These are phyloP conservation scores for Aeoliscus strigatus DNA, from an alignment of 2,797 vertebrate genomes.

Conservation along the genomic window DNA sequence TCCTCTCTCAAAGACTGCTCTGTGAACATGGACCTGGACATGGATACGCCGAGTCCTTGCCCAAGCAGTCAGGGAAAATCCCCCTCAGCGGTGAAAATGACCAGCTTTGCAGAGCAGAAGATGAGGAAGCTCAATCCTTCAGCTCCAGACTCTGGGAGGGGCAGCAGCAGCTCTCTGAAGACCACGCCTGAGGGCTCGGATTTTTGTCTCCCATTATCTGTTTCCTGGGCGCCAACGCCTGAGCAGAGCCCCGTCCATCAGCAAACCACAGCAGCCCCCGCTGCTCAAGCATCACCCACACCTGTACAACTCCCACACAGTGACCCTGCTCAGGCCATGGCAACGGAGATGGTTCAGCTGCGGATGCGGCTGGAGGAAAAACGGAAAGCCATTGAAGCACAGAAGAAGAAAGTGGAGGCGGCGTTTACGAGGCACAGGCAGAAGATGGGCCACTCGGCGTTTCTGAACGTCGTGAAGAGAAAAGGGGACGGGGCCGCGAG, in stretches of 20 bases:
- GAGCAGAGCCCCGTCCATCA: conserved; percentile 81
- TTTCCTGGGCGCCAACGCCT: conserved; percentile 88
- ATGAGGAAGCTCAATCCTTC: conserved; percentile 84
- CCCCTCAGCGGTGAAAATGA: conserved; percentile 87
- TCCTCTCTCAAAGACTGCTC: conserved; percentile 94
- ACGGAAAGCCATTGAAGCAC: conserved; percentile 94
- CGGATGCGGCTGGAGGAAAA: conserved; percentile 97
- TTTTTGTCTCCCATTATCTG: conserved; percentile 84
- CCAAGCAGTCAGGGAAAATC: conserved; percentile 82
- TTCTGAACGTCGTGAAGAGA: conserved; percentile 93
- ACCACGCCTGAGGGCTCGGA: conserved; percentile 93
- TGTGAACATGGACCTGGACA: conserved; percentile 91
- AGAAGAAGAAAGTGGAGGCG: conserved; percentile 97
- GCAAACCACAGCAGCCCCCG: conserved; percentile 27
- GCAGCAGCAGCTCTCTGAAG: conserved; percentile 85
- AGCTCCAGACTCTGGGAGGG: conserved; percentile 73
- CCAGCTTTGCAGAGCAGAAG: conserved; percentile 97
- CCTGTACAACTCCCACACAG: conserved; percentile 66
- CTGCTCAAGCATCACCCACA: conserved; percentile 24
- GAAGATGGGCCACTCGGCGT: conserved; percentile 93
- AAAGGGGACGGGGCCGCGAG: conserved; percentile 83
- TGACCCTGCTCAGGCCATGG: conserved; percentile 91
- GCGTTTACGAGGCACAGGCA: conserved; percentile 91
- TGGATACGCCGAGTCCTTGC: conserved; percentile 87
- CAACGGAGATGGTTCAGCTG: conserved; percentile 94